Base-by-base conservation (phyloP, 2,113 vertebrate species). In the Nanorana parkeri region DNA sequence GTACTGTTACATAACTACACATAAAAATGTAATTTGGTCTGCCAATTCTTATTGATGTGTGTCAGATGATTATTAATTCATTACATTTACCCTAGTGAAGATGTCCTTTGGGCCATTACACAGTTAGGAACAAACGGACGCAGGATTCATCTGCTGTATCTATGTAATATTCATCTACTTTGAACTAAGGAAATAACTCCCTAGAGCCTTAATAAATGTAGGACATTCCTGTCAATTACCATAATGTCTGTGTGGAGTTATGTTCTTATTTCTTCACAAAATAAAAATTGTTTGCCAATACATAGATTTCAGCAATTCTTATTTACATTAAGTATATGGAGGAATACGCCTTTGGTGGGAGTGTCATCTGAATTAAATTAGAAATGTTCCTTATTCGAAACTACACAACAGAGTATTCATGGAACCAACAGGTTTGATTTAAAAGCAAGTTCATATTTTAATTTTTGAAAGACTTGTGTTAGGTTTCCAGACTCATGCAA, bases 31-130 rank as follows among this genome's bases (percentile, higher is more conserved):
- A 73, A 74, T 81, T 65, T 17, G 19, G 23, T 63, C 60, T 81
- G 68, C 79, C 36, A 55, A 66, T 66, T 65, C 77, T 60, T 79
- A 79, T 79, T 79, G 77, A 79, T 79, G 77, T 79, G 77, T 79
- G 52, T 60, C 65, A 68, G 77, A 36, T 74, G 41, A 74, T 81
- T 81, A 81, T 81, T 74, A 81, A 81, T 81, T 81, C 69, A 81
- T 81, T 55, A 55, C 66, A 81, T 81, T 81, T 81, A 73, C 60
- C 79, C 68, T 66, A 56, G 68, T 74, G 68, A 74, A 81, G 69
- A 74, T 66, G 60, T 65, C 79, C 79, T 81, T 65, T 73, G 79
- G 69, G 77, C 29, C 32, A 68, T 79, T 68, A 68, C 66, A 68
- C 52, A 79, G 77, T 56, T 56, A 54, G 54, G 5, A 79, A 79